A percentile compares a stretch with the other conserved stretches of the same genome.
Evolutionary conservation across 2,888 invertebrate genomes (phyloP).

Genomic region (Iselma pallidipennis): DNA sequence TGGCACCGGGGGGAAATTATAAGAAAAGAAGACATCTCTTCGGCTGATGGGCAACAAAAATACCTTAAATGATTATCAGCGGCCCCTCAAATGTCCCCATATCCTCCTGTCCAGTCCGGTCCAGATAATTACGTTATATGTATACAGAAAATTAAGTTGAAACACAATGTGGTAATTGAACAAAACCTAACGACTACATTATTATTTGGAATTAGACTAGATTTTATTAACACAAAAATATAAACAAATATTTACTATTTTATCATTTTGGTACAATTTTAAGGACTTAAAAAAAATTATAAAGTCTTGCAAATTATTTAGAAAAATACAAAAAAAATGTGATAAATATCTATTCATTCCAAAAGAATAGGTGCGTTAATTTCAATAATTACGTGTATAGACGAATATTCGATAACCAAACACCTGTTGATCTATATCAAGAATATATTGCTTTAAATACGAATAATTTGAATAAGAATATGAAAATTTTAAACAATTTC

Average conservation of each 20-base stretch:
- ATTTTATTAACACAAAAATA: neutral
- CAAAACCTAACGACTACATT: neutral
- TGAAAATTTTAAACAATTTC: neutral
- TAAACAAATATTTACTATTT: neutral
- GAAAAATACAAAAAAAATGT: neutral
- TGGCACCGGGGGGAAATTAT: no score
- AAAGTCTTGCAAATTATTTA: neutral
- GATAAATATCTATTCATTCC: neutral
- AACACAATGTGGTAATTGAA: neutral
- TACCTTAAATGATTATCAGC: no score
- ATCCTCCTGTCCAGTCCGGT: no score
- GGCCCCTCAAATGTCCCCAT: no score
- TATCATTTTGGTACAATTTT: neutral
- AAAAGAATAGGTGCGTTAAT: neutral
- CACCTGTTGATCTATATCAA: constrained; percentile 3
- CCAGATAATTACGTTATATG: no score
- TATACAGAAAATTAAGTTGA: no score
- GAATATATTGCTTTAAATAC: neutral
- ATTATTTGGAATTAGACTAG: constrained; percentile 1
- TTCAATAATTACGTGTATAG: neutral
- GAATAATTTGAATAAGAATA: neutral
- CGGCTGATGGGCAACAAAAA: no score
- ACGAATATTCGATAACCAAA: neutral
- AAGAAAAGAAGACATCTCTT: no score
- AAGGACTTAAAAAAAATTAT: neutral